Conservation (phyloP, 30 jellyfish, hydroid and myxozoan genomes). For the Chrysaora quinquecirrha region DNA sequence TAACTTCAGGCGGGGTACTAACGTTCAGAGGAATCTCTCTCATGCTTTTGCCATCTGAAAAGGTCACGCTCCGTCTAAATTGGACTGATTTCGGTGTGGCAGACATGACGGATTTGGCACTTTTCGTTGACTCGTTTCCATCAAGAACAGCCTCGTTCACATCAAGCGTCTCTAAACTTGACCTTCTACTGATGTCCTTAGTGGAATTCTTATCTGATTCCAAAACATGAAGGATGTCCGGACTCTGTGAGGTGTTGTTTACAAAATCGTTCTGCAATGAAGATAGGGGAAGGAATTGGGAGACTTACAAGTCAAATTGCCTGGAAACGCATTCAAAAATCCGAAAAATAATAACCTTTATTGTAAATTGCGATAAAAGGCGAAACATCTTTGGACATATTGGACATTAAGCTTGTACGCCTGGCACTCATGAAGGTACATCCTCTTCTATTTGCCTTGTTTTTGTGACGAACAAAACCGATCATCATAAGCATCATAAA, state of each 20-base stretch:
- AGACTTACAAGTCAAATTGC: too few species aligned
- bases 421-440: too few species aligned
- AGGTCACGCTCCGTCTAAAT: slow-evolving; percentile 69
- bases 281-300: neutral
- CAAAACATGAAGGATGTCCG: neutral
- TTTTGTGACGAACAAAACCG: too few species aligned
- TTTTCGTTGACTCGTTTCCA: slow-evolving; percentile 3
- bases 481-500: too few species aligned
- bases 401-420: too few species aligned
- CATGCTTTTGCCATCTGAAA: slow-evolving; percentile 73
- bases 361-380: too few species aligned
- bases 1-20: slow-evolving; percentile 37
- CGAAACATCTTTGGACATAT: too few species aligned
- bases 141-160: slow-evolving; percentile 1
- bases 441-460: too few species aligned
- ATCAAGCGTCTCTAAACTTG: neutral
- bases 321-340: too few species aligned
- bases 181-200: neutral
- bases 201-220: neutral
- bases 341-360: too few species aligned
- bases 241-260: neutral
- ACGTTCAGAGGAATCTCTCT: slow-evolving; percentile 70
- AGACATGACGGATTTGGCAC: slow-evolving; percentile 16
- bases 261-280: neutral
- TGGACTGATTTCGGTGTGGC: slow-evolving; percentile 76